Evolutionary conservation across 2,113 vertebrate species (phyloP), one percentile per base, ranked within the genome.

Genomic region (Pteruthius melanotis): DNA sequence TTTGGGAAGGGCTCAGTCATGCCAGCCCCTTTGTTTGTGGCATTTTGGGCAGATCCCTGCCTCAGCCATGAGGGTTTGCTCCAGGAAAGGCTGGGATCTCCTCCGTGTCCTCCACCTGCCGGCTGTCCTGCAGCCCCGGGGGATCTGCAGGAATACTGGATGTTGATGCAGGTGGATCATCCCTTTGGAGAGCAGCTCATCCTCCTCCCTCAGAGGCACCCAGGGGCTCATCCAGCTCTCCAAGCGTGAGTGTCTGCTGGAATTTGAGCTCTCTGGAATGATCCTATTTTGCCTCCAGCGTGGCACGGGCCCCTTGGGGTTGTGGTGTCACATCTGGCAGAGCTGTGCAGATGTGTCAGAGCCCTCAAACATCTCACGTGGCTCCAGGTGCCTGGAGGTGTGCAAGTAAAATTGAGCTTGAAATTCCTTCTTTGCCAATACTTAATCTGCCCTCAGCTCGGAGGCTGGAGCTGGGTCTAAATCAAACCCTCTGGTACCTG

Each of bases 21-120:
- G 2, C 13, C 26, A 76, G 7, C 31, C 7, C 27, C 10, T 4
- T 4, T 40, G 12, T 14, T 14, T 19, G 2, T 2, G 8, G 4
- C 1, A 1, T 22, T 85, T 37, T 15, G 42, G 60, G 4, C 3
- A 10, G 28, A 4, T 40, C 39, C 47, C 26, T 40, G 40, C 47
- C 57, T 66, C 56, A 7, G 3, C 22, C 6, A 2, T 13, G 8
- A 10, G 3, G 2, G 2, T 31, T 15, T 44, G 28, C 28, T 59
- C 60, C 63, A 72, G 57, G 24, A 44, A 81, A 60, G 40, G 10
- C 35, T 17, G 2, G 22, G 23, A 14, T 40, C 50, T 82, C 37
- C n/a, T 23, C 4, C 1, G 1, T 35, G 23, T 39, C 8, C 42
- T 45, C 24, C 45, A 24, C 2, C 27, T 56, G 18, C 52, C 31